A percentile compares a stretch with the other conserved stretches of the same genome.
These are phyloP conservation scores for Antheraea pernyi DNA, from an alignment of 1,140 invertebrate species.

Conservation along the genomic window DNA sequence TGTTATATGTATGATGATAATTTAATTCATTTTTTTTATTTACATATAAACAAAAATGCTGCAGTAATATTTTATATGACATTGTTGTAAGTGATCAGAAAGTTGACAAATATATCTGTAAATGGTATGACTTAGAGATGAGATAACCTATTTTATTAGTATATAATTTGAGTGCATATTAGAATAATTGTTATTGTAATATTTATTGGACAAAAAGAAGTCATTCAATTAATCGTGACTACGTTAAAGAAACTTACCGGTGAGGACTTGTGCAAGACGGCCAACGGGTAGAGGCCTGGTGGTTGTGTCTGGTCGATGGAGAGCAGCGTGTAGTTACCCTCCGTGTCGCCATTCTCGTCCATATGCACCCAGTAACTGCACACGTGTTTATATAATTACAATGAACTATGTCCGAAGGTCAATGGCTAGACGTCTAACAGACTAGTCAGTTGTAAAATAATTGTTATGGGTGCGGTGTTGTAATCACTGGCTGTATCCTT, in stretches of 20 bases:
- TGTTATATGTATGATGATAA: no score
- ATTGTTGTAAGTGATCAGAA: no score
- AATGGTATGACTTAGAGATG: no score
- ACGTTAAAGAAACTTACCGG: constrained; percentile 41
- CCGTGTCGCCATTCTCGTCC: constrained; percentile 96
- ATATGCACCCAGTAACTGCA: constrained; percentile 93
- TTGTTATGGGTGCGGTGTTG: not conserved
- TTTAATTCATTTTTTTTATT: no score
- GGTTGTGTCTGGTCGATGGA: constrained; percentile 78
- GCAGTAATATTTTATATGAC: no score
- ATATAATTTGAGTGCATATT: not conserved
- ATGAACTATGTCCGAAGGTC: not conserved
- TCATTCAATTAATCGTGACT: not conserved
- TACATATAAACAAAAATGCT: no score
- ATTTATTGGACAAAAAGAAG: no score
- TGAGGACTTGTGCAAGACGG: constrained; percentile 59
- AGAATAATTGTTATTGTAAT: not conserved
- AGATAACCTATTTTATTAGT: no score
- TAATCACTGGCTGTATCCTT: no score
- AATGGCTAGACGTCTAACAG: not conserved
- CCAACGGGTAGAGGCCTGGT: constrained; percentile 84
- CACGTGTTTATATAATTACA: constrained; percentile 4
- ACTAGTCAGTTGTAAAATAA: not conserved
- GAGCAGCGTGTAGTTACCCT: constrained; percentile 97
- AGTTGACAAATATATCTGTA: no score